Evolutionary conservation across 2,797 vertebrate species (phyloP), one percentile per base, ranked within the genome.

Genomic region (Myripristis murdjan): DNA sequence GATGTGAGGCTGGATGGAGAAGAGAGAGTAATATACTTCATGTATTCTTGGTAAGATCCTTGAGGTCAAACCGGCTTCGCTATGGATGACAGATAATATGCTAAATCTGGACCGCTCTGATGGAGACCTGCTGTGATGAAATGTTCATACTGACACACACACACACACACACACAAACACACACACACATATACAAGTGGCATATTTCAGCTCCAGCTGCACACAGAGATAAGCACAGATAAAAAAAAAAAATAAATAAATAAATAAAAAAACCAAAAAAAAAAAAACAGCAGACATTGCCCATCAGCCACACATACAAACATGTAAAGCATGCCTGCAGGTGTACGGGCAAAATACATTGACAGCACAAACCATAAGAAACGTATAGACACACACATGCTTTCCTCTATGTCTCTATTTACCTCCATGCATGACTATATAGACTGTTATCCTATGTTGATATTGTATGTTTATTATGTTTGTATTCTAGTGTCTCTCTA

Each of bases 111-210:
- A 28, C 15, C 1, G 1, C 59, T 64, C 22, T 56, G 55, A 70
- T 81, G 77, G 70, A 80, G 85, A 73, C 82, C 79, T 72, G 84
- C 82, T 76, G 72, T 2, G 71, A 88, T 2, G 71, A 88, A 58
- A 79, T 64, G 68, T 47, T 71, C 73, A 53, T 31, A 43, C 33
- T 0, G 1, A 65, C 60, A 33, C 58, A 53, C 1, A 51, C 43
- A 51, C n/a, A 18, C 41, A 66, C 54, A 12, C 28, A 37, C 31
- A 3, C 28, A 20, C 18, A 20, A 8, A 20, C 26, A 7, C 51
- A 31, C 28, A 22, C 53, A 55, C 46, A 55, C 44, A 55, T 43
- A 59, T 1, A 15, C n/a, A 60, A 61, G 39, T 57, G 56, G 24
- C 59, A 77, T 64, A 53, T 64, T 63, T 80, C 72, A 65, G 51